Base-by-base conservation (phyloP, 1,140 invertebrate genomes). In the Akabosia matsudoensis region DNA sequence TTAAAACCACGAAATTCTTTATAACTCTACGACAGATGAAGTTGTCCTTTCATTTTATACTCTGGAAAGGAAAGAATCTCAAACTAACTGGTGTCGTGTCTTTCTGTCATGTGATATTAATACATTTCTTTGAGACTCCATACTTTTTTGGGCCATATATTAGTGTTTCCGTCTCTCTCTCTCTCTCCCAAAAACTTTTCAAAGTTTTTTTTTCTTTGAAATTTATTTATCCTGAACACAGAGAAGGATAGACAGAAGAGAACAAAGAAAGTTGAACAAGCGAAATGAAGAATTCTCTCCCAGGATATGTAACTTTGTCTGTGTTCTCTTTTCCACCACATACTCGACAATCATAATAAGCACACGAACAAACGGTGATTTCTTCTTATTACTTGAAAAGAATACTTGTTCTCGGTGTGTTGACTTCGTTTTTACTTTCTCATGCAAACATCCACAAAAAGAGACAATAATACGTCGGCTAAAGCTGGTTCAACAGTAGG, bases 221-320 rank as follows among this genome's bases (percentile, higher is more conserved):
- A 67, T 67, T 67, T 67, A 67, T 67, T 67, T 67, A 67, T 31
- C 61, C 61, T 30, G 61, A 67, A 31, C 7, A 45, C 28, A 67
- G 28, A 30, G 26, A 30, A 67, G 28, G n/a, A 14, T 24, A 28
- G 61, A 61, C 13, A 61, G 54, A 16, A 24, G 54, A 24, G 24
- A 24, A 61, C 26, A 67, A 67, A 30, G 61, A 4, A 30, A 31
- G 61, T 67, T 30, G 22, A 67, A 67, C 24, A 31, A 67, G 61
- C n/a, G 30, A 67, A 67, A 67, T 67, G 61, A 67, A 31, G 61
- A 67, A 67, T 67, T 67, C 61, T 67, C 28, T 30, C 28, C 10
- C 54, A 56, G 3, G 22, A 45, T 18, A 45, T 45, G 18, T 18
- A 45, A n/a, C n/a, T n/a, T n/a, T n/a, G n/a, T n/a, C n/a, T n/a